Evolutionary conservation across 2,888 invertebrate species (phyloP), one percentile per base, ranked within the genome.

Genomic region (Phragmatobia fuliginosa): DNA sequence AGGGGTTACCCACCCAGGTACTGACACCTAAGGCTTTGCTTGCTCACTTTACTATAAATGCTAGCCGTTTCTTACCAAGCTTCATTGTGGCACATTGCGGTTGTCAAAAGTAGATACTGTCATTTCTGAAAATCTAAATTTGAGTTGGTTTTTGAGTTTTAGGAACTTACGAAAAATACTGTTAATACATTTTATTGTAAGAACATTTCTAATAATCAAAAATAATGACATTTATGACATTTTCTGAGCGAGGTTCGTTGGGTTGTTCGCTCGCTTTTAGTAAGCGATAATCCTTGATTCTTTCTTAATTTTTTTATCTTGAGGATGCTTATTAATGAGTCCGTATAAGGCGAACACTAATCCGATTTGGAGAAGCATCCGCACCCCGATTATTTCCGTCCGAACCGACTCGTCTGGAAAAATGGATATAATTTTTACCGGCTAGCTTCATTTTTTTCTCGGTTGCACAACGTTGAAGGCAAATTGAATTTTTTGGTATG

Each of bases 401-500:
- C 85, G 77, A 81, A 84, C 83, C 86, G 85, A 85, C 78, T 88
- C 84, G 87, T 83, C 87, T 85, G 89, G 89, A 87, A 91, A 92
- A 92, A 91, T 89, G 91, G 88, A 90, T 92, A 93, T 93, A 94
- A 93, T 92, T 94, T 93, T 92, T 91, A 87, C 84, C 89, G 85
- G 84, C 78, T 83, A 83, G 83, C 84, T 86, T 87, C 85, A 84
- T 89, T 93, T 83, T 87, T 91, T 89, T 86, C 86, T 85, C 84
- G 86, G 84, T 81, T 85, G 86, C 84, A 87, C 87, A 86, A 83
- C 90, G 91, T 84, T 86, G 89, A 84, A 87, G 85, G 92, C 87
- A 94, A 94, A 95, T 94, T 95, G 92, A 93, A 93, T 94, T 94
- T 94, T 94, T 93, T 90, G 85, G 90, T 86, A 90, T 88, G 93